These are phyloP conservation scores for Listrodromus nycthemerus DNA, from an alignment of 2,888 invertebrate genomes.

Conservation along the genomic window DNA sequence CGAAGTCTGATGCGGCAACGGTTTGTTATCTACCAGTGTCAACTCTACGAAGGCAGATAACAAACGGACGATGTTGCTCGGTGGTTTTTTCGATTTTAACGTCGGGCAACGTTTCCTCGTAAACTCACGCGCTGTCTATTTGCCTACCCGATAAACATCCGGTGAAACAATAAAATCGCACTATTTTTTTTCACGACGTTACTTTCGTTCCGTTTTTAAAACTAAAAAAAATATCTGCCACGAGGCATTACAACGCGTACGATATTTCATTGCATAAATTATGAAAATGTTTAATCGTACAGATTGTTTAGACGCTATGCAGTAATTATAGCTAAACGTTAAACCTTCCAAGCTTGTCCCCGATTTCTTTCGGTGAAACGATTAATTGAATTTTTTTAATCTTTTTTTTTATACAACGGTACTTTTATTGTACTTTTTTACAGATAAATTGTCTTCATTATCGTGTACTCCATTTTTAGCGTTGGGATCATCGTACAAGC, in stretches of 20 bases:
- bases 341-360: too few species aligned
- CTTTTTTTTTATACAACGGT: too few species aligned
- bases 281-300: background rate
- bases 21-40: constrained; percentile 47
- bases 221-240: background rate
- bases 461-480: background rate
- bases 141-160: background rate
- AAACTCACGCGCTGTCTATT: background rate
- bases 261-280: background rate
- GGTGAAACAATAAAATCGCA: background rate
- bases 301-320: too few species aligned
- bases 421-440: too few species aligned
- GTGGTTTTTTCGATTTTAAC: constrained; percentile 9
- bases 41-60: constrained; percentile 45
- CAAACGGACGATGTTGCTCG: background rate
- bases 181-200: background rate
- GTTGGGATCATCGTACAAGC: too few species aligned
- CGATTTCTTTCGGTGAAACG: too few species aligned
- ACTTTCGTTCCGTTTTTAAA: background rate
- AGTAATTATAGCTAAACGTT: too few species aligned
- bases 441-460: background rate
- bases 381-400: too few species aligned
- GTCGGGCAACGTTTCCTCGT: background rate
- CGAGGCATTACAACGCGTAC: background rate
- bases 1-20: constrained; percentile 16